Evolutionary conservation across 2,113 vertebrate genomes (phyloP).

Genomic region (Formicarius rufipectus): DNA sequence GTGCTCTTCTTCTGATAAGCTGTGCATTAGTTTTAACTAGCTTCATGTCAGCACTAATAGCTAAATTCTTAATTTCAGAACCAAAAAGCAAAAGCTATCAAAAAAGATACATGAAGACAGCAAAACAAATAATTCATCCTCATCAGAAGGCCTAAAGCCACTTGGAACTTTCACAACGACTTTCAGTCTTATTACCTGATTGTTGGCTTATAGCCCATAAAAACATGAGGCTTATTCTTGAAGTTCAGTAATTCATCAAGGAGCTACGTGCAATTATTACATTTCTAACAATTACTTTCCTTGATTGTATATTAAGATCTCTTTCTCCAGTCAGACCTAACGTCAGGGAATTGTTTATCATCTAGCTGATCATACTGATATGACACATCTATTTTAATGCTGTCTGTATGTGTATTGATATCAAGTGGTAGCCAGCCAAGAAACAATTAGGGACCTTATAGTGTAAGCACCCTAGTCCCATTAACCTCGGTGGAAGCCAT

Average conservation of each 20-base stretch:
- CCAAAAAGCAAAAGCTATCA: background rate
- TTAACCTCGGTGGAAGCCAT: conserved; percentile 26
- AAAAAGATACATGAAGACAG: background rate
- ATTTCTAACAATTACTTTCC: background rate
- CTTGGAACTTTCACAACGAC: background rate
- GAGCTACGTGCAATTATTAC: background rate
- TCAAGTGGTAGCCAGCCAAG: conserved; percentile 13
- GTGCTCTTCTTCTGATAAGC: background rate
- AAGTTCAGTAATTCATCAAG: background rate
- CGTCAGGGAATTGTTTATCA: background rate
- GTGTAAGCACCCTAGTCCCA: background rate
- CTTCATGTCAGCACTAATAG: background rate
- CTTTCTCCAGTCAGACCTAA: background rate
- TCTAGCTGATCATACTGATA: conserved; percentile 40
- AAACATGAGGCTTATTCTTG: background rate
- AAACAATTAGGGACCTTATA: conserved; percentile 2
- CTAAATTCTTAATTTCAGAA: background rate
- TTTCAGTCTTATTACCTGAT: conserved; percentile 2
- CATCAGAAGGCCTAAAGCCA: background rate
- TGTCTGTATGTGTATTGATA: background rate
- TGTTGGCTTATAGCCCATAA: background rate
- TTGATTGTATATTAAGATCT: background rate
- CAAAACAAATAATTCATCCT: background rate
- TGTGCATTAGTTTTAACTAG: background rate
- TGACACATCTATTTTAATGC: background rate